These are phyloP conservation scores for Psittacula cyanocephala DNA, from an alignment of 2,113 vertebrate genomes.

Conservation along the genomic window DNA sequence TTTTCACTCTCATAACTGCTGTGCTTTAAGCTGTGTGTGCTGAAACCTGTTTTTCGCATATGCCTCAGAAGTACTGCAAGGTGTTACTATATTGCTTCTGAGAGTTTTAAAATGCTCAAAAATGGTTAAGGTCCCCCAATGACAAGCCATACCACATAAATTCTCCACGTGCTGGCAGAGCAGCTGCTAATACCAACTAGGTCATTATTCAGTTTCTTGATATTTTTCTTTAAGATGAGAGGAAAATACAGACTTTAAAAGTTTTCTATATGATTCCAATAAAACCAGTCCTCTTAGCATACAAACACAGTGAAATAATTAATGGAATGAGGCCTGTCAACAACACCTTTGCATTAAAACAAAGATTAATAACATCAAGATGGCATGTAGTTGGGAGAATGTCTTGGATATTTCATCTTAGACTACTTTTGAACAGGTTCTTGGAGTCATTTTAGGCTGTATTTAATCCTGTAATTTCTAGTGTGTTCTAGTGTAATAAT, in stretches of 20 bases:
- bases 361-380: neutral
- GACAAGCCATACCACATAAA: neutral
- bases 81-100: neutral
- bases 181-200: conserved; percentile 39
- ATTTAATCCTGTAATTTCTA: conserved; percentile 21
- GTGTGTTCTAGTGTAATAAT: neutral
- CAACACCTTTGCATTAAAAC: neutral
- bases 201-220: conserved; percentile 17
- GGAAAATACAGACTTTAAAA: neutral
- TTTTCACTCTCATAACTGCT: neutral
- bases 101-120: neutral
- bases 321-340: neutral
- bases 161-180: conserved; percentile 9
- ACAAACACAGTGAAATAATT: neutral
- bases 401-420: neutral
- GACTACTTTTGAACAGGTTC: neutral
- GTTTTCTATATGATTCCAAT: neutral
- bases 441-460: neutral
- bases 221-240: neutral
- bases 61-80: neutral
- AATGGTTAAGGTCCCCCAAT: neutral
- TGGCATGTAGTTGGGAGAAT: neutral
- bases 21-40: neutral
- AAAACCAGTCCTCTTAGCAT: neutral
- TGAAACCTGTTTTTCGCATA: neutral